Conservation (phyloP, 2,888 invertebrate species). For the Ophion costatus region DNA sequence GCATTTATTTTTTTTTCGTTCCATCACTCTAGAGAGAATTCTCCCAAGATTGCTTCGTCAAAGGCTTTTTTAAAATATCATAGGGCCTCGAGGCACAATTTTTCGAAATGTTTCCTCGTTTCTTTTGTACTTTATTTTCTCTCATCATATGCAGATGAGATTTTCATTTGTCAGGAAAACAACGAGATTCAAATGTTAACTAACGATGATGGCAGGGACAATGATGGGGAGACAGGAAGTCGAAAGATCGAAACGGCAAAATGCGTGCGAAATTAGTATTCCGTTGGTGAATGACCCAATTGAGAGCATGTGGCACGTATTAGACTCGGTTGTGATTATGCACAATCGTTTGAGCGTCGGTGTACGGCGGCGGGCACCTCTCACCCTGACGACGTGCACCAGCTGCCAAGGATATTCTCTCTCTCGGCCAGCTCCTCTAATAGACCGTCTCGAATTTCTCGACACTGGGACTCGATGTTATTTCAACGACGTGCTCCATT, state of each 20-base stretch:
- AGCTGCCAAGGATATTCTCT: constrained; percentile 74
- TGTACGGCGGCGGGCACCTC: constrained; percentile 11
- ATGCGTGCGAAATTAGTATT: constrained; percentile 72
- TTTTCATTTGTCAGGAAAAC: background rate
- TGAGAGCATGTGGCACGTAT: constrained; percentile 76
- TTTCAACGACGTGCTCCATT: constrained; percentile 53
- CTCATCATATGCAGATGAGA: background rate
- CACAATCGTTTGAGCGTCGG: constrained; percentile 74
- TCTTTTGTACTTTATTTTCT: background rate
- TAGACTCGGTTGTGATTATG: constrained; percentile 78
- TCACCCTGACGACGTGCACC: constrained; percentile 59
- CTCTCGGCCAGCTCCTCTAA: constrained; percentile 58
- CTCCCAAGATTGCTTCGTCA: no score
- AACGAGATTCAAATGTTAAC: background rate
- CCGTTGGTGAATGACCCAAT: constrained; percentile 75
- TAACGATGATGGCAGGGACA: constrained; percentile 39
- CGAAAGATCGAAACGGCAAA: constrained; percentile 41
- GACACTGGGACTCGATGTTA: constrained; percentile 33
- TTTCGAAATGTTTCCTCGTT: background rate
- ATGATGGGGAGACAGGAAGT: constrained; percentile 14
- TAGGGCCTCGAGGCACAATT: no score
- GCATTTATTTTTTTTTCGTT: no score
- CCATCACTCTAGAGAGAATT: no score
- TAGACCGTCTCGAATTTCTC: constrained; percentile 59
- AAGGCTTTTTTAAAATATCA: no score